Percentiles rank a stretch among this genome's conserved stretches.
Evolutionary conservation across 2,888 invertebrate species (phyloP).

Genomic region (Polyploca ridens): DNA sequence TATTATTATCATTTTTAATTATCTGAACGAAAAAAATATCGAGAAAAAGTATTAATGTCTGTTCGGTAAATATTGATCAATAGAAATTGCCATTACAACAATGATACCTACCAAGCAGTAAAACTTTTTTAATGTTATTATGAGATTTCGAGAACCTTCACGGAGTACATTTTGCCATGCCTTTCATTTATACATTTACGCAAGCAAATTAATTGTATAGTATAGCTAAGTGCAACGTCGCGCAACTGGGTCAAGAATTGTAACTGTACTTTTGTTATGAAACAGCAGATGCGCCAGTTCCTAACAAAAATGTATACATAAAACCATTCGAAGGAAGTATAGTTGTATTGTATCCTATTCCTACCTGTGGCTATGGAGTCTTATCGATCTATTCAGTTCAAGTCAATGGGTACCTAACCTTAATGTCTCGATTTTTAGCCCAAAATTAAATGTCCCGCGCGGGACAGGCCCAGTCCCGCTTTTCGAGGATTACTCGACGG

Average conservation of each 20-base stretch:
- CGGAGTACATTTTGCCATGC: conserved; percentile 31
- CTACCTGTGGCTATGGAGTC: too few species aligned
- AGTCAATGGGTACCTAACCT: too few species aligned
- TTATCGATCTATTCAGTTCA: too few species aligned
- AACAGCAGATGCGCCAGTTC: conserved; percentile 4
- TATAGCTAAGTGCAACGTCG: conserved; percentile 28
- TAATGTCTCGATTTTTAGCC: too few species aligned
- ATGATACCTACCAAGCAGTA: conserved; percentile 12
- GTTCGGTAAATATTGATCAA: conserved; percentile 9
- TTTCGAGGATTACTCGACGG: too few species aligned
- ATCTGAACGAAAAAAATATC: too few species aligned
- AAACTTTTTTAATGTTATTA: conserved; percentile 16
- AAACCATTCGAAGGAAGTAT: too few species aligned
- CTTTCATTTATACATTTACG: conserved; percentile 61
- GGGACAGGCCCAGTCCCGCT: too few species aligned
- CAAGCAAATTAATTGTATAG: conserved; percentile 36
- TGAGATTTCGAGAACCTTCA: conserved; percentile 42
- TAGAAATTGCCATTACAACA: conserved; percentile 11
- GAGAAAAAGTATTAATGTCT: background rate
- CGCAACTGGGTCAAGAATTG: conserved; percentile 51
- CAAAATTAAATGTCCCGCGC: too few species aligned
- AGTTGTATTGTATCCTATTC: too few species aligned
- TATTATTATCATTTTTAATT: too few species aligned
- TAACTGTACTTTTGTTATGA: conserved; percentile 14
- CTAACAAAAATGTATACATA: background rate